Conservation (phyloP, 2,113 vertebrate species). For the Micromys minutus region DNA sequence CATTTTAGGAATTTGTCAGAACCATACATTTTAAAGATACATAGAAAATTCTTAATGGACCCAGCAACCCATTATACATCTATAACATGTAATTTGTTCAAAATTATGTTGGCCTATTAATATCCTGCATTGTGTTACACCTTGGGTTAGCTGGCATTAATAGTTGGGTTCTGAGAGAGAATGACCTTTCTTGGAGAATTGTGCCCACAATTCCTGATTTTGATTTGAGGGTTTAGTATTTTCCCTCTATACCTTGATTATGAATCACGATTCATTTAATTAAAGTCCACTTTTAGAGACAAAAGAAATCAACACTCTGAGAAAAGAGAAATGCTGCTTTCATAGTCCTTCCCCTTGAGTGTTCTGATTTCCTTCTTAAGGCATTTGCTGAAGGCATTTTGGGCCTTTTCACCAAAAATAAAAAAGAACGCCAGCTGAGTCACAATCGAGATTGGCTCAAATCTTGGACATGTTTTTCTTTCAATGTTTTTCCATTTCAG, state of each 20-base stretch:
- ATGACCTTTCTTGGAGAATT: slow-evolving; percentile 71
- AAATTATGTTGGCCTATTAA: slow-evolving; percentile 44
- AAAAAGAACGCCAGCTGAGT: slow-evolving; percentile 67
- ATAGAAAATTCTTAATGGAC: neutral
- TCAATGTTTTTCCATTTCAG: slow-evolving; percentile 54
- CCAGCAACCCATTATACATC: neutral
- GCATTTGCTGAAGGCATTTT: slow-evolving; percentile 64
- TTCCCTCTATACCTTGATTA: slow-evolving; percentile 60
- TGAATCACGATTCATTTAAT: slow-evolving; percentile 74
- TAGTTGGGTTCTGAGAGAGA: slow-evolving; percentile 56
- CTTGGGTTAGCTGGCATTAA: slow-evolving; percentile 35
- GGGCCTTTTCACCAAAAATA: slow-evolving; percentile 68
- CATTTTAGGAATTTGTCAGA: slow-evolving; percentile 1
- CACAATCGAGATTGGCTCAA: slow-evolving; percentile 63
- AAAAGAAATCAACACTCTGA: slow-evolving; percentile 71
- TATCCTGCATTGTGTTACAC: slow-evolving; percentile 53
- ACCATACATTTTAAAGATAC: neutral
- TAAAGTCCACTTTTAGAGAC: slow-evolving; percentile 73
- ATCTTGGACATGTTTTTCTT: slow-evolving; percentile 63
- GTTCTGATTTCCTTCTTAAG: slow-evolving; percentile 52
- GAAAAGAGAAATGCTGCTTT: slow-evolving; percentile 68
- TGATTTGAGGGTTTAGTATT: slow-evolving; percentile 56
- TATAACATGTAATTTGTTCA: slow-evolving; percentile 44
- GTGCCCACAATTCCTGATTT: slow-evolving; percentile 53
- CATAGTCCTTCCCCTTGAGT: slow-evolving; percentile 37